These are phyloP conservation scores for Acanthosepion esculentum DNA, from an alignment of 2,888 invertebrate species.

Conservation along the genomic window DNA sequence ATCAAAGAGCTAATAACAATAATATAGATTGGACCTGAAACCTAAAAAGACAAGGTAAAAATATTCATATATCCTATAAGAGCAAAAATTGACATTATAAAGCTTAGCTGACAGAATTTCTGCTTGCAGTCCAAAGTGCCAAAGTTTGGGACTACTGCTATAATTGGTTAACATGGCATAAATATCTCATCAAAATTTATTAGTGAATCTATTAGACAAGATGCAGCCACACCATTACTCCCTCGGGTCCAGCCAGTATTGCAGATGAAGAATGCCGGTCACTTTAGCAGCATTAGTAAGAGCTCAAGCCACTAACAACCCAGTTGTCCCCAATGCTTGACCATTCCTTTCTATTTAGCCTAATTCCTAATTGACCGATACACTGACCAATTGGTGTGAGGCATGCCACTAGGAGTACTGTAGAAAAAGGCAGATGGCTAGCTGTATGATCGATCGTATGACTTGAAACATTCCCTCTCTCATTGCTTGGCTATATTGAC, in stretches of 20 bases:
- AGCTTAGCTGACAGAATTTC: not conserved
- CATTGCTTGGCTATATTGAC: not conserved
- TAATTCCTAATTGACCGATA: constrained; percentile 33
- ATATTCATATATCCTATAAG: no score
- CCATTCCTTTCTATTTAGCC: not conserved
- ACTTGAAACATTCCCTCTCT: not conserved
- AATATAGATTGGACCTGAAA: no score
- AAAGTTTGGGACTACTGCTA: not conserved
- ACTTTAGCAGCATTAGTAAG: not conserved
- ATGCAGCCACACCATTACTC: not conserved
- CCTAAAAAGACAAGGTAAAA: no score
- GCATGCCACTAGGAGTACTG: no score
- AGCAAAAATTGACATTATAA: not conserved
- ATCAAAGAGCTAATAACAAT: no score
- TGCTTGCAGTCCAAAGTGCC: not conserved
- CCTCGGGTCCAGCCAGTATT: not conserved
- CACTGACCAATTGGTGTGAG: not conserved
- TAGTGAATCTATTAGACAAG: not conserved
- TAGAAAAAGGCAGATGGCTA: not conserved
- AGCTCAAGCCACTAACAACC: constrained; percentile 21
- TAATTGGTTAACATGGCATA: constrained; percentile 11
- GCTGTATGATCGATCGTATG: not conserved
- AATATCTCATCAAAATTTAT: constrained; percentile 9
- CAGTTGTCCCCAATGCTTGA: not conserved
- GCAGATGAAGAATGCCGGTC: not conserved